Conservation (phyloP, 2,888 invertebrate genomes). For the Chrysotoxum bicinctum region DNA sequence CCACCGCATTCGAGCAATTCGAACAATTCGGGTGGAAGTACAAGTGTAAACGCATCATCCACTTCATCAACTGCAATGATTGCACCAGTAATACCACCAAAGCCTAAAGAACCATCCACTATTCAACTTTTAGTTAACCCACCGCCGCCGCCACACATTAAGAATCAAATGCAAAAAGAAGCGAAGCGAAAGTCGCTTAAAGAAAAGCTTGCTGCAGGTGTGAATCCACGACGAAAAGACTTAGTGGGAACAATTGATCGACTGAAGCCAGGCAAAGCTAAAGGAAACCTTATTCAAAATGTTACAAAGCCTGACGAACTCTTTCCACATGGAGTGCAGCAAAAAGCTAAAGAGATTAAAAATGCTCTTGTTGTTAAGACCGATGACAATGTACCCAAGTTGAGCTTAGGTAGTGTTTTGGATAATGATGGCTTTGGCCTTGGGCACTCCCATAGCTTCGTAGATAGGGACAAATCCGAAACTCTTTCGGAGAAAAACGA, state of each 20-base stretch:
- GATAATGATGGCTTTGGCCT: constrained; percentile 87
- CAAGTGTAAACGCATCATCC: constrained; percentile 74
- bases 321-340: constrained; percentile 82
- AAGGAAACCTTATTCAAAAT: constrained; percentile 91
- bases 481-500: constrained; percentile 72
- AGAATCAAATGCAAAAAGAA: constrained; percentile 81
- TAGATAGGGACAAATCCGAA: constrained; percentile 80
- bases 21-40: constrained; percentile 79
- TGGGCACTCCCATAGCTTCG: constrained; percentile 87
- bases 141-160: constrained; percentile 80
- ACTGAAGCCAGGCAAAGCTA: constrained; percentile 92
- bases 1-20: constrained; percentile 79
- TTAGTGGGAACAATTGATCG: constrained; percentile 92
- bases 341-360: constrained; percentile 84
- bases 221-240: constrained; percentile 84
- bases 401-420: constrained; percentile 92
- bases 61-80: constrained; percentile 60
- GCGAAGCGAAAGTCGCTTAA: constrained; percentile 81
- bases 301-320: constrained; percentile 85
- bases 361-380: constrained; percentile 84
- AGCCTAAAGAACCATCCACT: constrained; percentile 79
- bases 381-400: constrained; percentile 88
- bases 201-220: constrained; percentile 80
- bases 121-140: constrained; percentile 80
- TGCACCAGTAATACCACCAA: constrained; percentile 74